phyloP scores from a whole-genome alignment of 2,888 invertebrate genomes.

The Podabrus alpinus region DNA sequence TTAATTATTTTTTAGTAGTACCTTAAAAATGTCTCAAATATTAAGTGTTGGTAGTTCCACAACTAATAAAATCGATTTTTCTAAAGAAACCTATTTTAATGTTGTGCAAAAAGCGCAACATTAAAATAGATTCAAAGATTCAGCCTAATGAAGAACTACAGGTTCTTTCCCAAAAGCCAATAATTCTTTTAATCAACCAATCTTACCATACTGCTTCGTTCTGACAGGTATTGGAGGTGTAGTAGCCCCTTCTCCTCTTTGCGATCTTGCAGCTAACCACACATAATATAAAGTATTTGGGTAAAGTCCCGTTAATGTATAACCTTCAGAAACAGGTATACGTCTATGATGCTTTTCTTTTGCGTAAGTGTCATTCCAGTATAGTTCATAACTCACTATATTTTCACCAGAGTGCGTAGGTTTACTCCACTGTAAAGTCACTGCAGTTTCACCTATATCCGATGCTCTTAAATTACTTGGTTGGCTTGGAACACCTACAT shows the following conservation, averaged over 20 bases:
- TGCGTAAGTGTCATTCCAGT: conserved; percentile 96
- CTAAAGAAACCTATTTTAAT: background rate
- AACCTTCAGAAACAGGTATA: conserved; percentile 81
- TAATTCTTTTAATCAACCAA: background rate
- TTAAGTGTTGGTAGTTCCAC: conserved; percentile 26
- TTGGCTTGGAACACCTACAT: conserved; percentile 90
- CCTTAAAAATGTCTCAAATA: conserved; percentile 13
- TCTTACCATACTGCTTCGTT: conserved; percentile 98
- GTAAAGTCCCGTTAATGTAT: conserved; percentile 87
- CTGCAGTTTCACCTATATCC: conserved; percentile 87
- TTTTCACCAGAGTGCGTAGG: conserved; percentile 91
- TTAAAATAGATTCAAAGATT: background rate
- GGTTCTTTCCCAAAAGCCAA: background rate
- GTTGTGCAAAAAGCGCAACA: background rate
- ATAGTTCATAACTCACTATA: conserved; percentile 93
- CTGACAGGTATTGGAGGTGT: conserved; percentile 92
- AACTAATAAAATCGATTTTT: background rate
- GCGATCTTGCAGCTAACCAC: conserved; percentile 93
- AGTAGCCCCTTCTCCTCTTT: conserved; percentile 92
- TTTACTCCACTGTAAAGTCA: conserved; percentile 89
- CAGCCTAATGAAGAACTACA: background rate
- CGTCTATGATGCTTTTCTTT: conserved; percentile 85
- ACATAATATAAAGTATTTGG: conserved; percentile 97
- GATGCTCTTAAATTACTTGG: conserved; percentile 87
- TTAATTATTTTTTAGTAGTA: conserved; percentile 13